Conservation (phyloP, 2,888 invertebrate species). For the Ferrisia virgata region DNA sequence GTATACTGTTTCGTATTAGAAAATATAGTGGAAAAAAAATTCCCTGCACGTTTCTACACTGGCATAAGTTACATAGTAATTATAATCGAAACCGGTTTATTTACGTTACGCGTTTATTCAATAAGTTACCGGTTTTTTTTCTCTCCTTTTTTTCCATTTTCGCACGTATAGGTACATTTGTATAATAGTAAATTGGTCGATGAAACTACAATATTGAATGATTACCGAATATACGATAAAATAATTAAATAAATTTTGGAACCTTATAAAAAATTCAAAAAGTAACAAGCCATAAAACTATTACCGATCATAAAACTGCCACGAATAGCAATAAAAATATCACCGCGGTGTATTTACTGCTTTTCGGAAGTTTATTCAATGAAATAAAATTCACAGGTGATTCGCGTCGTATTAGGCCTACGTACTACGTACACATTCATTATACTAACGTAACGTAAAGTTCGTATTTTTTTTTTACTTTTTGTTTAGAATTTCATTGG, state of each 20-base stretch:
- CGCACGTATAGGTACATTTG: neutral
- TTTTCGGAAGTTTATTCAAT: conserved; percentile 11
- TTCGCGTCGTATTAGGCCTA: neutral
- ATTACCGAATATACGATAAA: conserved; percentile 35
- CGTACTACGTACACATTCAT: neutral
- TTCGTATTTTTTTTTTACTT: neutral
- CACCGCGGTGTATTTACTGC: conserved; percentile 39
- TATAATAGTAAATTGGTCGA: neutral
- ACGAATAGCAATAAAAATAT: conserved; percentile 47
- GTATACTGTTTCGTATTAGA: neutral
- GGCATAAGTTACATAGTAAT: neutral
- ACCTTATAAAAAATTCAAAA: conserved; percentile 37
- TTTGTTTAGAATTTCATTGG: too few relatives aligned
- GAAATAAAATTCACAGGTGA: conserved; percentile 29
- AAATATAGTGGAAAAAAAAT: neutral
- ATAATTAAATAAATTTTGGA: conserved; percentile 42
- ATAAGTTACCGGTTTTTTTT: neutral
- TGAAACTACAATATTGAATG: neutral
- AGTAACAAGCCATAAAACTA: conserved; percentile 42
- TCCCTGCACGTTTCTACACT: neutral
- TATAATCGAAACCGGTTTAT: neutral
- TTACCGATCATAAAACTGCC: conserved; percentile 47
- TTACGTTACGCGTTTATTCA: neutral
- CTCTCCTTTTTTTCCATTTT: neutral
- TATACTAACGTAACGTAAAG: neutral